phyloP scores from a whole-genome alignment of 2,888 invertebrate species.

The Rhagonycha fulva region DNA sequence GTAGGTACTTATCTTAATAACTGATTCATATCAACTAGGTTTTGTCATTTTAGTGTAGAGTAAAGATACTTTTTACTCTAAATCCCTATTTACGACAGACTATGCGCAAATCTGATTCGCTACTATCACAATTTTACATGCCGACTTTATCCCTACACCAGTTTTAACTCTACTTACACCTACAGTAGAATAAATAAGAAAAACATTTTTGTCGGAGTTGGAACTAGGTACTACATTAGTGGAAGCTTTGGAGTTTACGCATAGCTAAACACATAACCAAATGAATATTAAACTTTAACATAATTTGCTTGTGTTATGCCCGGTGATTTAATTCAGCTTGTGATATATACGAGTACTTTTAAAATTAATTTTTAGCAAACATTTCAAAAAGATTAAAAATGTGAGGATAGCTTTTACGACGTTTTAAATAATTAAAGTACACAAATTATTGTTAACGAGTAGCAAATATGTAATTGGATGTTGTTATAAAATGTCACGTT shows the following conservation, averaged over 20 bases:
- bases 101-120: background rate
- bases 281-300: background rate
- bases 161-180: background rate
- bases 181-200: background rate
- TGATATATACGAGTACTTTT: background rate
- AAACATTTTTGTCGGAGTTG: background rate
- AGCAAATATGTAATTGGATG: no score
- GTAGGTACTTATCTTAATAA: background rate
- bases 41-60: background rate
- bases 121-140: background rate
- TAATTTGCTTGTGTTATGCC: background rate
- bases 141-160: background rate
- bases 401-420: background rate
- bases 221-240: background rate
- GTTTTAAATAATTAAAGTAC: background rate
- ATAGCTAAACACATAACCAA: background rate
- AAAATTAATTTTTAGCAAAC: background rate
- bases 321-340: background rate
- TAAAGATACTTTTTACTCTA: background rate
- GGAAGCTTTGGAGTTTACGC: background rate
- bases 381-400: background rate
- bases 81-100: background rate
- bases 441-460: background rate
- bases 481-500: no score
- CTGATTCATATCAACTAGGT: background rate